Evolutionary conservation across 2,113 vertebrate genomes (phyloP), one percentile per base, ranked within the genome.

Genomic region (Psilopsiagon aymara): DNA sequence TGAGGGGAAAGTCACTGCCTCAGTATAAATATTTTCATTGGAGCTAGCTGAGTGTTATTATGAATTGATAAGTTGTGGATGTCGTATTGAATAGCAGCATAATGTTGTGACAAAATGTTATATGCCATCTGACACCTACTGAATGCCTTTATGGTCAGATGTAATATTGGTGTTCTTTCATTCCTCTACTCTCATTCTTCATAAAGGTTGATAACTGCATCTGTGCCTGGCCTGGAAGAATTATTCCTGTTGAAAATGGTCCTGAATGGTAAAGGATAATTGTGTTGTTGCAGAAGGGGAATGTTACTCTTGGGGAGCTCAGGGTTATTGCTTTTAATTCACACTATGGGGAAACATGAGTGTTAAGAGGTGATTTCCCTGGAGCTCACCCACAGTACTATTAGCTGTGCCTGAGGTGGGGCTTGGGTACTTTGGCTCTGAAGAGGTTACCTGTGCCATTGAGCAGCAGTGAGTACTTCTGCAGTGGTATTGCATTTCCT

Each of bases 331-430:
- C 17, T 33, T 81, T 47, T 11, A 17, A 28, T 23, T 37, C 37
- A 6, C 9, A 1, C 4, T 13, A 4, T 0, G 14, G 16, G 14
- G 7, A n/a, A 57, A 43, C 1, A 1, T 1, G 57, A 39, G 52
- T 76, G 51, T 84, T 33, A 25, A 23, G 57, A 35, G 64, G 70
- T 51, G 23, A 0, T 17, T 37, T 59, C n/a, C 14, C 47, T 52
- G 29, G 73, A 17, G 3, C 21, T 71, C 12, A 1, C 33, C 51
- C 24, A 0, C 0, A 7, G 18, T 3, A 49, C 52, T 67, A 29
- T 52, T 8, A 4, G 0, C 8, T 21, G 25, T 4, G 5, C 21
- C 0, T 2, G 13, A 25, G 2, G 1, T 2, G 29, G 8, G 9
- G 3, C 52, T 17, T 41, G 4, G 24, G 17, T 27, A 1, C 77